A percentile compares a stretch with the other conserved stretches of the same genome.
Evolutionary conservation across 1,140 invertebrate species (phyloP).

Genomic region (Nasonia longicornis): DNA sequence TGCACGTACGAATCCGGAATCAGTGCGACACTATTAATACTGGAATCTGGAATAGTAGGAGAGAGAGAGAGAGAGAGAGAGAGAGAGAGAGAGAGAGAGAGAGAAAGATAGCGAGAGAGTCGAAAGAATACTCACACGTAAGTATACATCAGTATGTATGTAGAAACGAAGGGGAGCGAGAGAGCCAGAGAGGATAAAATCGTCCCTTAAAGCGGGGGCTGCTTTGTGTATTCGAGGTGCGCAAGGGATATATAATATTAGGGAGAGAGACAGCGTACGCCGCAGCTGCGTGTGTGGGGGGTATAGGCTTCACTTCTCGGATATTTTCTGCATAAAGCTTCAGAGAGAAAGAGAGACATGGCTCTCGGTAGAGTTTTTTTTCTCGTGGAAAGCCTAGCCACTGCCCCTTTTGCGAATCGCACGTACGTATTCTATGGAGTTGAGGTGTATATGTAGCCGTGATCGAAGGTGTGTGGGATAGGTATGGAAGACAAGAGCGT

Average conservation of each 20-base stretch:
- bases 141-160: too few species aligned
- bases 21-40: too few species aligned
- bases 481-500: too few species aligned
- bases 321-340: conserved; percentile 13
- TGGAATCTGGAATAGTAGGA: not conserved
- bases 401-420: not conserved
- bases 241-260: not conserved
- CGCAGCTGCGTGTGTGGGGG: not conserved
- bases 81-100: not conserved
- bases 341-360: not conserved
- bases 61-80: not conserved
- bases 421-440: conserved; percentile 3
- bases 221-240: not conserved
- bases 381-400: conserved; percentile 17
- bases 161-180: too few species aligned
- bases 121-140: too few species aligned
- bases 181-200: not conserved
- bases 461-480: not conserved
- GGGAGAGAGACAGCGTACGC: not conserved
- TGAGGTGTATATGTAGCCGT: not conserved
- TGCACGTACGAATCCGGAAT: too few species aligned
- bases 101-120: not conserved
- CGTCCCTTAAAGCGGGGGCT: conserved; percentile 4
- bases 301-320: not conserved
- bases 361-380: not conserved